These are phyloP conservation scores for Momotus momota DNA, from an alignment of 2,797 vertebrate species.

Conservation along the genomic window DNA sequence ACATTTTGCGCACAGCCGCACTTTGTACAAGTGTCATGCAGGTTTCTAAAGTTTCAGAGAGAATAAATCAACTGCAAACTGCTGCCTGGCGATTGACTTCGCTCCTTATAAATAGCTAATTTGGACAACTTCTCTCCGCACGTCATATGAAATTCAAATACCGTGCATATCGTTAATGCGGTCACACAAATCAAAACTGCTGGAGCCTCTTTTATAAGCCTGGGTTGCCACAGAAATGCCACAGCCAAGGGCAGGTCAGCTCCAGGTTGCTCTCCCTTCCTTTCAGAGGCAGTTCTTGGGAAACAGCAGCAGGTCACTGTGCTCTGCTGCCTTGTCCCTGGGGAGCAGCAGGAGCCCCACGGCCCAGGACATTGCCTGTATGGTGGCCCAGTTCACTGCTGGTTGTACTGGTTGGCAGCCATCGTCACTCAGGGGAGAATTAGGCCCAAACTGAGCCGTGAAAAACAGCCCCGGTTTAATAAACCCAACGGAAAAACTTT, in stretches of 20 bases:
- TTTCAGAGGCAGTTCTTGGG: rapidly evolving
- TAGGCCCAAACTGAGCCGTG: background rate
- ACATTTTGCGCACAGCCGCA: slow-evolving; percentile 30
- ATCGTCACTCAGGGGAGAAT: background rate
- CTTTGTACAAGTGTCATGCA: slow-evolving; percentile 58
- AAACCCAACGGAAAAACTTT: background rate
- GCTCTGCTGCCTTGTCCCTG: background rate
- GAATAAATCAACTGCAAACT: slow-evolving; percentile 70
- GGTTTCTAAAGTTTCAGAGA: slow-evolving; percentile 75
- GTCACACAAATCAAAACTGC: background rate
- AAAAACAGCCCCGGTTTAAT: background rate
- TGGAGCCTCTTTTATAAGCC: background rate
- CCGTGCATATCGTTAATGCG: background rate
- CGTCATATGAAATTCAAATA: slow-evolving; percentile 8
- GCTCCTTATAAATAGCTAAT: slow-evolving; percentile 58
- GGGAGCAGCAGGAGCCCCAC: background rate
- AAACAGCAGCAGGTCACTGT: background rate
- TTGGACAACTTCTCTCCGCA: background rate
- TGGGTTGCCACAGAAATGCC: background rate
- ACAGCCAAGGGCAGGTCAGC: background rate
- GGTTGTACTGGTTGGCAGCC: background rate
- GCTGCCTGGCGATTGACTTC: slow-evolving; percentile 58
- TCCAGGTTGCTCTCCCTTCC: background rate
- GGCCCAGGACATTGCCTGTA: background rate
- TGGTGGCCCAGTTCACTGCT: background rate